Evolutionary conservation across 1,140 invertebrate species (phyloP).

Genomic region (Drosophila ogumai): DNA sequence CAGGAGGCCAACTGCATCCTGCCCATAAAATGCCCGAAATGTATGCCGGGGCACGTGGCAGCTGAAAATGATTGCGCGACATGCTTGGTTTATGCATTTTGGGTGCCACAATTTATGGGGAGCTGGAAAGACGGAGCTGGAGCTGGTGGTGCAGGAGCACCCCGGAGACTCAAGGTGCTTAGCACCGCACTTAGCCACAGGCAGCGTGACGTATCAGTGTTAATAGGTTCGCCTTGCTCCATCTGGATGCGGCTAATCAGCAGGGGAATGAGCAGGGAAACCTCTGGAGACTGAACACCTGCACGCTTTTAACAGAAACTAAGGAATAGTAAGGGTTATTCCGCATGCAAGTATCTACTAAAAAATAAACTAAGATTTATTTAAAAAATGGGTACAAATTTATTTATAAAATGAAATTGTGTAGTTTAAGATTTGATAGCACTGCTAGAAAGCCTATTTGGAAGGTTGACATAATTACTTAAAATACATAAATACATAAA

Average conservation of each 20-base stretch:
- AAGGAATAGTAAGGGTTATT: background rate
- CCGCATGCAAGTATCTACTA: too few species aligned
- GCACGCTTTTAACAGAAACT: background rate
- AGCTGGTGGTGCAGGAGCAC: background rate
- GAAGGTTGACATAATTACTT: too few species aligned
- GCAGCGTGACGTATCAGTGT: constrained; percentile 61
- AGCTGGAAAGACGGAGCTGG: background rate
- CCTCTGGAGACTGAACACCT: background rate
- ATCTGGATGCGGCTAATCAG: constrained; percentile 53
- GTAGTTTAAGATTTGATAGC: too few species aligned
- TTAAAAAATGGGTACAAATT: background rate
- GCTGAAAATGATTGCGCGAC: constrained; percentile 84
- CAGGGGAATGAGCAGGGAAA: too few species aligned
- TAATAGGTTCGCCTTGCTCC: constrained; percentile 52
- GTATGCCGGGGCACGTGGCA: constrained; percentile 78
- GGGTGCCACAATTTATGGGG: constrained; percentile 72
- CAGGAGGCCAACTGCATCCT: constrained; percentile 10
- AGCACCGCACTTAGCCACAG: constrained; percentile 39
- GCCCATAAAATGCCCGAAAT: constrained; percentile 77
- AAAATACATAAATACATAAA: too few species aligned
- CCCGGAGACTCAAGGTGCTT: constrained; percentile 29
- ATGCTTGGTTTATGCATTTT: constrained; percentile 82
- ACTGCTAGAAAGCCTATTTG: too few species aligned
- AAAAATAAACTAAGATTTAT: background rate
- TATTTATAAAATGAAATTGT: too few species aligned